Conservation (phyloP, 2,888 invertebrate genomes). For the Dynastes tityus region DNA sequence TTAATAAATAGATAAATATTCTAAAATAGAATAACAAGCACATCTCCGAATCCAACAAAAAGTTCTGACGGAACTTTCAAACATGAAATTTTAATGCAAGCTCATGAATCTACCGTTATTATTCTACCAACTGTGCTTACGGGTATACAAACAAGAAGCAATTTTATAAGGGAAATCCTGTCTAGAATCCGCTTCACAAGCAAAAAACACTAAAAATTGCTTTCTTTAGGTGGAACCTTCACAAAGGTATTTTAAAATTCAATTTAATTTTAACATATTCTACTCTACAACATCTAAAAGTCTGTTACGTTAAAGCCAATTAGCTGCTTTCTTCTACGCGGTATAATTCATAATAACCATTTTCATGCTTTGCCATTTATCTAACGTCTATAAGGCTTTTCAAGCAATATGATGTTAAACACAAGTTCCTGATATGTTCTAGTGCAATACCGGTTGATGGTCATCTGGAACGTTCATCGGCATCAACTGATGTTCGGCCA, state of each 20-base stretch:
- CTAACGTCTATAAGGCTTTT: too few species aligned
- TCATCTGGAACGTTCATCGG: too few species aligned
- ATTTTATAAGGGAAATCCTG: slow-evolving; percentile 13
- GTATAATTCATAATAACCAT: too few species aligned
- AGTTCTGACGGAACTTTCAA: not conserved
- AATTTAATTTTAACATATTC: slow-evolving; percentile 13
- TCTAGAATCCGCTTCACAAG: not conserved
- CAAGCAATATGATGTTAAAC: too few species aligned
- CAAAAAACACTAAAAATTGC: not conserved
- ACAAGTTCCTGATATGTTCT: too few species aligned
- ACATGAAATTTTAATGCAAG: slow-evolving; percentile 13
- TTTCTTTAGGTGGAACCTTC: not conserved
- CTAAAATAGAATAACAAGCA: too few species aligned
- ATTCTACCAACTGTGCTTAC: not conserved
- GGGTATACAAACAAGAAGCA: slow-evolving; percentile 1
- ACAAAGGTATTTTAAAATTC: slow-evolving; percentile 3
- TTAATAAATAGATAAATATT: too few species aligned
- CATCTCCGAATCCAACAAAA: not conserved
- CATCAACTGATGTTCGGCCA: too few species aligned
- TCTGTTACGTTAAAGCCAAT: not conserved
- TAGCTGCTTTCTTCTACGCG: too few species aligned
- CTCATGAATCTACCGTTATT: not conserved
- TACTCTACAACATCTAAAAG: not conserved
- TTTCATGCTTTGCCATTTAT: too few species aligned
- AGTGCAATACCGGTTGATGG: too few species aligned